Evolutionary conservation across 2,888 invertebrate genomes (phyloP), one percentile per base, ranked within the genome.

Genomic region (Megamerina dolium): DNA sequence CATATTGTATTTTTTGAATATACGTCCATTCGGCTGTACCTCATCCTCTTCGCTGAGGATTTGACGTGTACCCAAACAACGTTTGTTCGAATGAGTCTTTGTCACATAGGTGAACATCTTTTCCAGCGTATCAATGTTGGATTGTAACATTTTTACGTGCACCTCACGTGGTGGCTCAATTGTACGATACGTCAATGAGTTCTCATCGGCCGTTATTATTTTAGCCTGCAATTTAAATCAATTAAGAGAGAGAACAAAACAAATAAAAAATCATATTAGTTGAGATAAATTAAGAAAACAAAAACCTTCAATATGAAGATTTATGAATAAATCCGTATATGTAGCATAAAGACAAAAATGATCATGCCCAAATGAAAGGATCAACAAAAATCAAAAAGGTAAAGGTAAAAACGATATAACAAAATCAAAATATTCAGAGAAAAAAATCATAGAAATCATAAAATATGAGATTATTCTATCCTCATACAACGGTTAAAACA

Each of bases 1-100:
- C 82, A 95, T 82, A 59, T 87, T 86, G 73, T 89, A 89, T 85
- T 97, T 97, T 73, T 95, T 95, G 68, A 97, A 97, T 37, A 94
- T 79, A 52, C 92, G 80, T 36, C 97, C 97, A 64, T 94, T 94
- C 2, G 89, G 83, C 68, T 97, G 96, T 12, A 83, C 74, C 68
- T 99, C 97, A 65, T 96, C 93, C 66, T 93, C 91, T 70, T 95
- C 96, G 45, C 87, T 84, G 32, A 94, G 77, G 56, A 95, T 85
- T 59, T 92, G 82, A 41, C 96, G 77, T 1, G 93, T 93, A 36
- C 96, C 96, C 50, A 95, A 78, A 58, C 91, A 92, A 43, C 78
- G 80, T 56, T 83, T 84, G 35, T 79, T 76, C 8, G 79, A 77
- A 74, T 88, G 87, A 54, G 82, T 78, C 55, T 79, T 78, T 33